Evolutionary conservation across 1,140 invertebrate genomes (phyloP).

Genomic region (Drosophila mojavensis): DNA sequence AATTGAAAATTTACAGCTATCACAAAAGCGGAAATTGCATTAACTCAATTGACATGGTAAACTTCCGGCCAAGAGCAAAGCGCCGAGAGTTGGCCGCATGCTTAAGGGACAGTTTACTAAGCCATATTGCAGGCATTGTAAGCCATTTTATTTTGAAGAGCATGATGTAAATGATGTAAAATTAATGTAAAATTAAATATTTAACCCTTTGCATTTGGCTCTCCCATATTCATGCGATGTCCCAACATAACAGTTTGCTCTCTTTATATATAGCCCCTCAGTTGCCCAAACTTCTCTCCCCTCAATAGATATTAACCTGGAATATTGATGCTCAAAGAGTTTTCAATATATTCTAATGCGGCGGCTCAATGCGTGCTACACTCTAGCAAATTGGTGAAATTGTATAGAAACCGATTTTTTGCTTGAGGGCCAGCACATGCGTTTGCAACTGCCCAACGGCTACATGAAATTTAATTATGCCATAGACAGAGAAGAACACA

Average conservation of each 20-base stretch:
- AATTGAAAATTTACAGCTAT: constrained; percentile 53
- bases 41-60: constrained; percentile 63
- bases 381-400: constrained; percentile 43
- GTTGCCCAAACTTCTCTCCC: not conserved
- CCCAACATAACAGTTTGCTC: no score
- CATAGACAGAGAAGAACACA: constrained; percentile 45
- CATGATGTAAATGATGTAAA: no score
- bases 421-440: constrained; percentile 20
- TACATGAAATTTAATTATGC: constrained; percentile 79
- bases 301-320: not conserved
- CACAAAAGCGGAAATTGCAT: constrained; percentile 46
- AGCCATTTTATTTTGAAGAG: no score
- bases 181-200: no score
- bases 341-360: constrained; percentile 1
- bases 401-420: constrained; percentile 36
- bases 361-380: constrained; percentile 33
- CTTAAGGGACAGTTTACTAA: not conserved
- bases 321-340: not conserved
- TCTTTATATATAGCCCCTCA: no score
- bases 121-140: not conserved
- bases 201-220: no score
- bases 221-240: no score
- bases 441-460: constrained; percentile 41
- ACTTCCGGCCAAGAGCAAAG: constrained; percentile 40
- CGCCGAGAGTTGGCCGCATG: not conserved